Base-by-base conservation (phyloP, 2,113 vertebrate species). In the Pampusana beccarii region DNA sequence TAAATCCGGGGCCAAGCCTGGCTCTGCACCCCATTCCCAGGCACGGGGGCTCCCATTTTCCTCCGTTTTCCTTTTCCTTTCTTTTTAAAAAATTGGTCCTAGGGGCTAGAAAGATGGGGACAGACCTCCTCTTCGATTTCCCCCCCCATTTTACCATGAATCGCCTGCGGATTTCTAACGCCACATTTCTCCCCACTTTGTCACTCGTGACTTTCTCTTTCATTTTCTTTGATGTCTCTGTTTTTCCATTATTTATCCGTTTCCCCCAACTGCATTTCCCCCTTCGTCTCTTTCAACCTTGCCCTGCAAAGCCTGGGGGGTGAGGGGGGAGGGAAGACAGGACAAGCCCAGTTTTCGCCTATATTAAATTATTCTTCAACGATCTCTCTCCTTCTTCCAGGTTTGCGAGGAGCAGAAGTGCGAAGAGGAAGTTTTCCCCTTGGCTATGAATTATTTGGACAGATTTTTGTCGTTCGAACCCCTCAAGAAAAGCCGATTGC, bases 361-460 rank as follows among this genome's bases (percentile, higher is more conserved):
- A 1, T 15, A 34, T 88, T 91, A 67, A 82, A 93, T 86, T 88
- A 44, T 62, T 89, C 58, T 70, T 97, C 82, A 95, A 86, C 71
- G 75, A 88, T 75, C 50, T 95, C 50, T 81, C 85, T 91, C 92
- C 64, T 84, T 89, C 50, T 70, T 92, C 18, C 95, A 99, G 99
- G 99, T 99, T 90, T 99, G 99, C 82, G 99, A 99, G 96, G 99
- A 99, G 92, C 99, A 99, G 98, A 99, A 99, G 97, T 99, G 99
- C 75, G 99, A 99, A 98, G 99, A 99, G 96, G 99, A 99, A 96
- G 99, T 99, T 94, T 99, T 99, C 95, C 99, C 99, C 36, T 98
- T 99, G 98, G 99, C 99, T 93, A 99, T 99, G 99, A 99, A 99
- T 98, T 99, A 99, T 98, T 98, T 99, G 98, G 99, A 99, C 98